Evolutionary conservation across 2,113 vertebrate genomes (phyloP), one percentile per base, ranked within the genome.

Genomic region (Tympanuchus pallidicinctus): DNA sequence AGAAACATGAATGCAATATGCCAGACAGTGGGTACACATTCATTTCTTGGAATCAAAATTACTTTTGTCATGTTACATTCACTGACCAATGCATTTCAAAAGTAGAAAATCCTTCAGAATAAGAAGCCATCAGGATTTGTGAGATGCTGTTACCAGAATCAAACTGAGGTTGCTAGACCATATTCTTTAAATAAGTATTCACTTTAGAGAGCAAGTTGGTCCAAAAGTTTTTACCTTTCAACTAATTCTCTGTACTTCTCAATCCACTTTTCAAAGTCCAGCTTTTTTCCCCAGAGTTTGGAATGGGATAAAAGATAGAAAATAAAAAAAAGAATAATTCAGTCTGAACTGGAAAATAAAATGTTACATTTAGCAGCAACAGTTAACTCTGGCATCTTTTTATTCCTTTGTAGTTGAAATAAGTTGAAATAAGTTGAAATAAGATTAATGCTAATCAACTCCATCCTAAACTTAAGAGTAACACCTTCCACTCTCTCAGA

Each of bases 361-460:
- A 70, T 1, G 0, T 27, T 88, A 90, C 61, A 86, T 72, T 82
- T 73, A 82, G 28, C 2, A 4, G 34, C 24, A n/a, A 69, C 27
- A 30, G 16, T 63, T 86, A 74, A 66, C 19, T 25, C 61, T 36
- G 81, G 25, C n/a, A 73, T n/a, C 13, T 65, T 90, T 93, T 75
- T 73, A 76, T 27, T 48, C 88, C 76, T 78, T 76, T 67, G 11
- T 22, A 56, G 60, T 60, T 66, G 77, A 95, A 92, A 88, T 66
- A 91, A 74, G 71, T 78, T 18, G 48, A 25, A 54, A 54, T 30
- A 75, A 79, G 71, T 78, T 18, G 48, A 25, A 54, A 54, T 54
- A 75, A 79, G 70, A 93, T 69, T 76, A 91, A 80, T 48, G 52
- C 21, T 61, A 72, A 64, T 82, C 83, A 71, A 86, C 67, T 89